These are phyloP conservation scores for Tragelaphus eurycerus DNA, from an alignment of 2,797 vertebrate genomes.

Conservation along the genomic window DNA sequence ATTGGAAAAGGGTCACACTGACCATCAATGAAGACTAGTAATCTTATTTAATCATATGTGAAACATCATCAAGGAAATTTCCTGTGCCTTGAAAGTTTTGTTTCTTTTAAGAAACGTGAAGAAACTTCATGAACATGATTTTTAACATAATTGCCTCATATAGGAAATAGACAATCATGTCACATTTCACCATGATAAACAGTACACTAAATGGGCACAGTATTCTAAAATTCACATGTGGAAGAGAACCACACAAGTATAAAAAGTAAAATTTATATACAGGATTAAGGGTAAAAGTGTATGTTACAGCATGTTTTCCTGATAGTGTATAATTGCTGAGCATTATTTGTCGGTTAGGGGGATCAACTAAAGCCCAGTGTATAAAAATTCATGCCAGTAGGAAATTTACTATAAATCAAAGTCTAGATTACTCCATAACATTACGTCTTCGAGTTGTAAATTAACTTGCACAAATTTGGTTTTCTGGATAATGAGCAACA, in stretches of 20 bases:
- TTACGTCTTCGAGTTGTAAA: conserved; percentile 68
- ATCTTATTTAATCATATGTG: conserved; percentile 3
- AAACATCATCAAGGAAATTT: conserved; percentile 16
- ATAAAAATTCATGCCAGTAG: conserved; percentile 74
- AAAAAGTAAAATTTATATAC: conserved; percentile 73
- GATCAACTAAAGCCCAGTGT: conserved; percentile 74
- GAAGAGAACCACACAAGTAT: conserved; percentile 57
- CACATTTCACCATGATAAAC: conserved; percentile 34
- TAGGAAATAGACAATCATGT: conserved; percentile 51
- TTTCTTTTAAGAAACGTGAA: conserved; percentile 38
- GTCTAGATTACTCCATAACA: conserved; percentile 65
- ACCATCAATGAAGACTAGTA: not conserved
- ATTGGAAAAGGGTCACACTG: not conserved
- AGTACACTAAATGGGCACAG: conserved; percentile 2
- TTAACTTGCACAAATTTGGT: conserved; percentile 63
- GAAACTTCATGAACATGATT: not conserved
- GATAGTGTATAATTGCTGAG: conserved; percentile 68
- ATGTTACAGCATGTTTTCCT: conserved; percentile 67
- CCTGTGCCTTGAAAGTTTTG: conserved; percentile 1
- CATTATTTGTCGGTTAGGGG: conserved; percentile 64
- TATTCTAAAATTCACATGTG: conserved; percentile 49
- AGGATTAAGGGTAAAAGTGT: conserved; percentile 72
- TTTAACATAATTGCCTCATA: conserved; percentile 32
- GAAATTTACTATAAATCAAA: conserved; percentile 76
- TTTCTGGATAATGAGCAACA: conserved; percentile 64